Evolutionary conservation across 2,797 vertebrate species (phyloP), one percentile per base, ranked within the genome.

Genomic region (Acrocephalus scirpaceus): DNA sequence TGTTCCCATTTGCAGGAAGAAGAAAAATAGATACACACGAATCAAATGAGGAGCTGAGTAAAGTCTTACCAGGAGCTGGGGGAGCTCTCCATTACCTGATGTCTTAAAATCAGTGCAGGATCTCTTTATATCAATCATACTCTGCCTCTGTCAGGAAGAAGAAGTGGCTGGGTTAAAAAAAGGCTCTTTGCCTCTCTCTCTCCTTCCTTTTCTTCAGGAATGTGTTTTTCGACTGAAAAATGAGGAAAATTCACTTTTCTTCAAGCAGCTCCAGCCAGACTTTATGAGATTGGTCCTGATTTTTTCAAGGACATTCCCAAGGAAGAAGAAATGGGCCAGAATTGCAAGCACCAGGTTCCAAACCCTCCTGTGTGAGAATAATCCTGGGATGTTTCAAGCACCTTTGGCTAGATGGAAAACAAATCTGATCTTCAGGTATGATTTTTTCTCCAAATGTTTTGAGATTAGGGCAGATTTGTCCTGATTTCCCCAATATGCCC

Each of bases 61-160:
- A 86, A 67, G 76, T 11, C 79, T 90, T 86, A 66, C 22, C 86
- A n/a, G 76, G 70, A 92, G 76, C 67, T 62, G 40, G 34, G 44
- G 86, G 81, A 82, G 64, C 74, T 94, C 62, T 86, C 71, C 34
- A 62, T 75, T 91, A 75, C 62, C 77, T 78, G 82, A 64, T 84
- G 51, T 50, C 80, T 95, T 90, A 34, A 69, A 81, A 90, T 78
- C 79, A 92, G 69, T 11, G 4, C 40, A 36, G 44, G 62, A 92
- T 93, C 66, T 89, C 74, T 87, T 94, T 66, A 67, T 73, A 78
- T 88, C 86, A 72, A 34, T 86, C 93, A 72, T 58, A 51, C 58
- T 71, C 57, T n/a, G 15, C 38, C 61, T 89, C 85, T 47, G 38
- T 27, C 53, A 78, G 50, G 36, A 93, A 65, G 44, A 94, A 56